A percentile compares a stretch with the other conserved stretches of the same genome.
Conservation (phyloP, 2,113 vertebrate genomes). For the Misgurnus anguillicaudatus region DNA sequence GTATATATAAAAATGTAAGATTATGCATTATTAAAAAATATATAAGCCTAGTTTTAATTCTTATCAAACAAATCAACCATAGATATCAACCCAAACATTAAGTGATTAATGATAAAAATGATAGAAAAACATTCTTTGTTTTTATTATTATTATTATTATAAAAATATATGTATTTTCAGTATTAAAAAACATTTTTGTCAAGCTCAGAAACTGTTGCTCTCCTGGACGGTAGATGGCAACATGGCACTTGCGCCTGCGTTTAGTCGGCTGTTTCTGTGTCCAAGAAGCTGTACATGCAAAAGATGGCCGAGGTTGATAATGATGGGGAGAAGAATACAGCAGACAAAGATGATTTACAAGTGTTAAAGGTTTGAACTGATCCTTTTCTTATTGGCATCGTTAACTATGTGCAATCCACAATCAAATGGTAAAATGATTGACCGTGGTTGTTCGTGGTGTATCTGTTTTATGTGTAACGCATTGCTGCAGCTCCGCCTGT, state of each 20-base stretch:
- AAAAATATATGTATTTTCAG: too few species aligned
- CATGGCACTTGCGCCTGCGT: neutral
- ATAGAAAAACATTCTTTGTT: too few species aligned
- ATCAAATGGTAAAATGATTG: neutral
- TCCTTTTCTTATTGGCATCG: neutral
- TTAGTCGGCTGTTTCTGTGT: neutral
- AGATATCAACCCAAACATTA: too few species aligned
- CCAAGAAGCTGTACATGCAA: slow-evolving; percentile 9
- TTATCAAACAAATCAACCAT: too few species aligned
- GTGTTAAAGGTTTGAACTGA: slow-evolving; percentile 64
- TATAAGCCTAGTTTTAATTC: too few species aligned
- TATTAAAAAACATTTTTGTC: too few species aligned
- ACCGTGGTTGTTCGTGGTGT: neutral
- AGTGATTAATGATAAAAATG: too few species aligned
- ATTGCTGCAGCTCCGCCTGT: slow-evolving; percentile 38
- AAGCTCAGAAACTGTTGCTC: neutral
- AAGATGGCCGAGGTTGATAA: slow-evolving; percentile 77
- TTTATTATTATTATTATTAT: too few species aligned
- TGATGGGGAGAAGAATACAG: slow-evolving; percentile 54
- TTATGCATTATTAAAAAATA: too few species aligned
- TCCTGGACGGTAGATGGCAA: slow-evolving; percentile 37
- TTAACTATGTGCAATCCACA: neutral
- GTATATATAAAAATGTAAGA: neutral
- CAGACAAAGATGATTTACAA: slow-evolving; percentile 68
- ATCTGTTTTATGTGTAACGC: neutral